These are phyloP conservation scores for Synanthedon formicaeformis DNA, from an alignment of 2,888 invertebrate genomes.

Conservation along the genomic window DNA sequence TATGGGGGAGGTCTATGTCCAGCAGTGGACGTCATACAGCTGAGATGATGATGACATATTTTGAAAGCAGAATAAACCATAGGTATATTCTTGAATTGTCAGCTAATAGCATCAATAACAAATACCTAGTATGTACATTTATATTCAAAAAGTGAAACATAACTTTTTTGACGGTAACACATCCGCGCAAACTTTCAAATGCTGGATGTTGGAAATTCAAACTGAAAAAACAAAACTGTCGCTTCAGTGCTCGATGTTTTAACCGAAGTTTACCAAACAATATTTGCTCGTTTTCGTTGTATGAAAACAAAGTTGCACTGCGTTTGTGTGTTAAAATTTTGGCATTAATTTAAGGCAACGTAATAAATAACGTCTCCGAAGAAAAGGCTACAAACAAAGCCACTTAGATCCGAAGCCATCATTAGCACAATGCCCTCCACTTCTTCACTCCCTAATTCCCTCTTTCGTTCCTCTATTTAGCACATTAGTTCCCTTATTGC, in stretches of 20 bases:
- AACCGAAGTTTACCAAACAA: not conserved
- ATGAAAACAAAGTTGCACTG: not conserved
- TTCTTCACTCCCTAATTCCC: constrained; percentile 3
- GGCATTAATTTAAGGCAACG: constrained; percentile 17
- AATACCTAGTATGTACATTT: too few relatives aligned
- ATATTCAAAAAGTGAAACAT: too few relatives aligned
- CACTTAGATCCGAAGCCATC: constrained; percentile 30
- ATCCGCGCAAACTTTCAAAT: not conserved
- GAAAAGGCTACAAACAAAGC: constrained; percentile 39
- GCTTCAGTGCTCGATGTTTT: not conserved
- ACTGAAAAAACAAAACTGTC: not conserved
- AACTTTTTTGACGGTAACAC: not conserved
- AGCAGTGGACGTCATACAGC: too few relatives aligned
- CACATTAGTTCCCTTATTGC: not conserved
- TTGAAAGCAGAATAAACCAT: too few relatives aligned
- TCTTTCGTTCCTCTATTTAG: not conserved
- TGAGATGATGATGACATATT: too few relatives aligned
- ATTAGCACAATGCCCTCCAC: constrained; percentile 14
- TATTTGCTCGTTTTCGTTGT: not conserved
- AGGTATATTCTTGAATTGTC: too few relatives aligned
- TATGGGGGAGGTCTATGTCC: too few relatives aligned
- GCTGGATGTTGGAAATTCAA: not conserved
- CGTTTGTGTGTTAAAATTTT: not conserved
- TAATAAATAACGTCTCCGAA: constrained; percentile 32
- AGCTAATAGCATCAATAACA: too few relatives aligned